Evolutionary conservation across 2,888 invertebrate species (phyloP), one percentile per base, ranked within the genome.

Genomic region (Venusia cambrica): DNA sequence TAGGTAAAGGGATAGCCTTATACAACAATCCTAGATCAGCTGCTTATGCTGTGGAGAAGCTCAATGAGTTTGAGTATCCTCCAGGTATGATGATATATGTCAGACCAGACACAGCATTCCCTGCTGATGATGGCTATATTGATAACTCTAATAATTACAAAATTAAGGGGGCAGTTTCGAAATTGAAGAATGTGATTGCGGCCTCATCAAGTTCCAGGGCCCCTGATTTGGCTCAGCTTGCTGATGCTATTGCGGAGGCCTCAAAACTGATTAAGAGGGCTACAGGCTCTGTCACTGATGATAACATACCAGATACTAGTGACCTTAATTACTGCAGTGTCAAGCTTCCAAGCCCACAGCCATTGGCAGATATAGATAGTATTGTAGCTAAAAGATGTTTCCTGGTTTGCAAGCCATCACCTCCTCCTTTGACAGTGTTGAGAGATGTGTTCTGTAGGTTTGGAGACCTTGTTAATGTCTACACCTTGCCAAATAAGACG

Each of bases 21-120:
- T 87, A 80, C 46, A 66, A 76, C 0, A 85, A 79, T 48, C 77
- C 79, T 1, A 57, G 69, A 5, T 78, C 77, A 7, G 87, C 85
- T 25, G 68, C 80, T 0, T 93, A 94, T 77, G 94, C 94, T 24
- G 91, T 92, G 53, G 94, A 96, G 49, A 97, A 97, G 74, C 87
- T 97, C 21, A 93, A 97, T 71, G 94, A 94, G 2, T 94, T 97
- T 73, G 97, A 97, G 73, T 97, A 97, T 79, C 97, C 97, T 0
- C 94, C 95, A 9, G 97, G 97, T 7, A 91, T 92, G 59, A 89
- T 93, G 41, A 88, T 97, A 48, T 93, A 93, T 59, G 93, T 95
- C 1, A 91, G 91, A 60, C 92, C 92, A 5, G 91, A 92, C 36
- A 68, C 64, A 21, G 73, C 76, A 3, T 54, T 49, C 10, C 67